phyloP scores from a whole-genome alignment of 1,140 invertebrate species.

The Megathymus violae region DNA sequence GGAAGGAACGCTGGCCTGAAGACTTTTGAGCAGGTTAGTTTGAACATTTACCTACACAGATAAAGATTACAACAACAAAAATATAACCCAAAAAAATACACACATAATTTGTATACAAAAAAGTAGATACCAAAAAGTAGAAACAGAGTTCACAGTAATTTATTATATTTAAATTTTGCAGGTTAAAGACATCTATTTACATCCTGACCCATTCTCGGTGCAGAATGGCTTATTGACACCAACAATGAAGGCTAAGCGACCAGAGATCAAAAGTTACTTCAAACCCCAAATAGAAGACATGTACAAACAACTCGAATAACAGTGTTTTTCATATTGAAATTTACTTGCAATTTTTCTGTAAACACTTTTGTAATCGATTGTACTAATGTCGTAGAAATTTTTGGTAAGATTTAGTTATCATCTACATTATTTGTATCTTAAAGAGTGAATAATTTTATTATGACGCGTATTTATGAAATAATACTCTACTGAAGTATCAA shows the following conservation, averaged over 20 bases:
- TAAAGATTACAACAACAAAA: too few relatives aligned
- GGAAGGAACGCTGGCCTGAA: constrained; percentile 95
- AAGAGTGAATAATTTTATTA: constrained; percentile 13
- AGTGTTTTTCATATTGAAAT: constrained; percentile 26
- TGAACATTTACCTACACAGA: too few relatives aligned
- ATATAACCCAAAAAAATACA: too few relatives aligned
- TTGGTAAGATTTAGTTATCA: neutral
- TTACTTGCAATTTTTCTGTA: constrained; percentile 8
- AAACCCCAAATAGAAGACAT: constrained; percentile 96
- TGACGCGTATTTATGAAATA: too few relatives aligned
- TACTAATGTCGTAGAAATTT: constrained; percentile 7
- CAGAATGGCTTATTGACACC: constrained; percentile 98
- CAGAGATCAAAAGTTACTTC: constrained; percentile 94
- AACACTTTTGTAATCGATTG: constrained; percentile 28
- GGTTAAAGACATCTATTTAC: constrained; percentile 97
- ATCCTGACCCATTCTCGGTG: constrained; percentile 96
- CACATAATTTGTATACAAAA: neutral
- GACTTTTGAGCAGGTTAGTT: constrained; percentile 96
- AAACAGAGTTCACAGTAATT: neutral
- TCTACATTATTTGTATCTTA: neutral
- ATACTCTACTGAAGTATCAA: constrained; percentile 27
- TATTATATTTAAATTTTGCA: constrained; percentile 78
- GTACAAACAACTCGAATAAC: constrained; percentile 86
- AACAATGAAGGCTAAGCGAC: constrained; percentile 97
- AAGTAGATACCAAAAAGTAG: too few relatives aligned